Percentiles rank a stretch among this genome's conserved stretches.
These are phyloP conservation scores for Centropyge bicolor DNA, from an alignment of 2,797 vertebrate genomes.

Conservation along the genomic window DNA sequence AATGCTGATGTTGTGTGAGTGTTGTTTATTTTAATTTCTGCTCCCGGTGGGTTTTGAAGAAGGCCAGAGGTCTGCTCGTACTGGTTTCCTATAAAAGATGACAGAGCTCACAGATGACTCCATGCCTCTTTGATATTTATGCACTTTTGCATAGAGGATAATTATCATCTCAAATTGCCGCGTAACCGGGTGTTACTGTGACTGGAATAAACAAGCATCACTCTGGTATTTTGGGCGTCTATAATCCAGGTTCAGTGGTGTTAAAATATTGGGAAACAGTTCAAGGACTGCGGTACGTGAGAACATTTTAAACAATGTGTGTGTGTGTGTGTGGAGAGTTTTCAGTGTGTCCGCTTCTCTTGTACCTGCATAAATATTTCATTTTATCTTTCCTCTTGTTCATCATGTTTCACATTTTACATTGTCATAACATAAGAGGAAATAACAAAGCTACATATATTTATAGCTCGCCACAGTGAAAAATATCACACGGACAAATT, in stretches of 20 bases:
- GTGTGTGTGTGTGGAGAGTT: not conserved
- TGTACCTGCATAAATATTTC: not conserved
- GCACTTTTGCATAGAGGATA: not conserved
- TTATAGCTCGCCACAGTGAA: slow-evolving; percentile 11
- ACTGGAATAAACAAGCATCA: not conserved
- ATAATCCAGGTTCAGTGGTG: not conserved
- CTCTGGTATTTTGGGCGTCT: not conserved
- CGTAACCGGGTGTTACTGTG: not conserved
- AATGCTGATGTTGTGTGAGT: not conserved
- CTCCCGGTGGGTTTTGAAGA: not conserved
- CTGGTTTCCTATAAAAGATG: not conserved
- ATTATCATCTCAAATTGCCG: not conserved
- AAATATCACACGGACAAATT: slow-evolving; percentile 11
- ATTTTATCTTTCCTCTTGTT: slow-evolving; percentile 16
- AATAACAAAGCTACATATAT: slow-evolving; percentile 31
- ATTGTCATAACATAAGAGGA: slow-evolving; percentile 7
- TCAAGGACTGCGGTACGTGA: not conserved
- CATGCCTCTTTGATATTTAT: not conserved
- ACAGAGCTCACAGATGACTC: not conserved
- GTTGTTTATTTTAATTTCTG: not conserved
- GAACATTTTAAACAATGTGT: not conserved
- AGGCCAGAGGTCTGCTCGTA: not conserved
- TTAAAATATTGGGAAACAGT: slow-evolving; percentile 1
- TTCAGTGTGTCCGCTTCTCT: not conserved
- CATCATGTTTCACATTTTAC: not conserved